Base-by-base conservation (phyloP, 2,113 vertebrate genomes). In the Thunnus thynnus region DNA sequence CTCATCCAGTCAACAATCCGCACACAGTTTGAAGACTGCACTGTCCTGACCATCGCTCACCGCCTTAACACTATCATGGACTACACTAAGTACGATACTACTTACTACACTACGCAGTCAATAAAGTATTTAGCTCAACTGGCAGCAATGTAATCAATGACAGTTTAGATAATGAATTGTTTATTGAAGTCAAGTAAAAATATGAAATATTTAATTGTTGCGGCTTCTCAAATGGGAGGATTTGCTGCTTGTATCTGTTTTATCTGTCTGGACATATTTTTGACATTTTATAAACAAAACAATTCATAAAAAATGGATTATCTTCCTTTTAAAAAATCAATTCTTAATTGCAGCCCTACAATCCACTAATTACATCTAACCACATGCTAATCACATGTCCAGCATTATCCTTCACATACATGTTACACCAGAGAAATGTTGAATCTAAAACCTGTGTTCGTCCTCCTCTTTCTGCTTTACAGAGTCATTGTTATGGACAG, bases 401-500 rank as follows among this genome's bases (percentile, higher is more conserved):
- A 41, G 41, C 22, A 20, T 66, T 54, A 55, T 52, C 17, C 2
- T 1, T 17, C 3, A 50, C 3, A 4, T 14, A 25, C 22, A 13
- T 16, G 13, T 46, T 47, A 50, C 2, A 48, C 22, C 27, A 57
- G 60, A 44, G 12, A 58, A 54, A 41, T n/a, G 6, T 13, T 18
- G 36, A 1, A 16, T 76, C 41, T 82, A 18, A 65, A 76, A 67
- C 16, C 14, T 0, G 1, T 65, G 7, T 55, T 72, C 1, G 14
- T 47, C 9, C 4, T 22, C 69, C 57, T 73, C 51, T 64, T 63
- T 10, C 1, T 79, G 4, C 67, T 92, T 77, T 30, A 80, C 93
- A 99, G 98, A 91, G 96, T 99, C 76, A 95, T 98, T 54, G 97
- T 99, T 52, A 96, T 99, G 97, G 97, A 99, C 90, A 93, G 96